Evolutionary conservation across 2,113 vertebrate species (phyloP).

Genomic region (Polypterus bichir): DNA sequence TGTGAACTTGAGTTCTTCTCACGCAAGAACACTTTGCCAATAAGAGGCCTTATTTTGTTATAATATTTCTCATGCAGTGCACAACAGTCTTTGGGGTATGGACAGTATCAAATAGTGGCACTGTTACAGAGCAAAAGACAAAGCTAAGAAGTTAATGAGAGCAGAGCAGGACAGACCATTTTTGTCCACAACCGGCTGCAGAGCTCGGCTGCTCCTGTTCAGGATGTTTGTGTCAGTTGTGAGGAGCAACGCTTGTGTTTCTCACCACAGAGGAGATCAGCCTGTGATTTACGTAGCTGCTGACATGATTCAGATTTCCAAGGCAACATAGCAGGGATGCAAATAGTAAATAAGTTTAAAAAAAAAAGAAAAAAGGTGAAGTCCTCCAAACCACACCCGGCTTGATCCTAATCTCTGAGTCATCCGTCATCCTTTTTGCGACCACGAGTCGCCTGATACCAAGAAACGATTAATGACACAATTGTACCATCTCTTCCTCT

Average conservation of each 20-base stretch:
- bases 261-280: constrained; percentile 24
- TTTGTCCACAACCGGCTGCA: no score
- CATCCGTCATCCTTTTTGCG: constrained; percentile 31
- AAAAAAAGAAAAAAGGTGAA: background rate
- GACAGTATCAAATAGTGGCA: no score
- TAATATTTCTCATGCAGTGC: no score
- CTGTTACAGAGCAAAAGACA: no score
- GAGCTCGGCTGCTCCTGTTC: no score
- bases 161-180: no score
- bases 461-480: background rate
- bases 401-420: constrained; percentile 36
- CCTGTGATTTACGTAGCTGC: constrained; percentile 39
- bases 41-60: no score
- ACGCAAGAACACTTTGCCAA: no score
- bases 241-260: constrained; percentile 28
- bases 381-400: constrained; percentile 38
- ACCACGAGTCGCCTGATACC: constrained; percentile 1
- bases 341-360: constrained; percentile 7
- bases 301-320: constrained; percentile 33
- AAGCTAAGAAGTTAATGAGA: no score
- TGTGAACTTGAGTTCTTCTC: no score
- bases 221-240: constrained; percentile 36
- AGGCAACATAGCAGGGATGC: constrained; percentile 24
- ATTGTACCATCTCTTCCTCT: background rate
- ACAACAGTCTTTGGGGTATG: no score